Percentiles rank a stretch among this genome's conserved stretches.
Evolutionary conservation across 2,113 vertebrate species (phyloP).

Genomic region (Tenebrosternarchus preto): DNA sequence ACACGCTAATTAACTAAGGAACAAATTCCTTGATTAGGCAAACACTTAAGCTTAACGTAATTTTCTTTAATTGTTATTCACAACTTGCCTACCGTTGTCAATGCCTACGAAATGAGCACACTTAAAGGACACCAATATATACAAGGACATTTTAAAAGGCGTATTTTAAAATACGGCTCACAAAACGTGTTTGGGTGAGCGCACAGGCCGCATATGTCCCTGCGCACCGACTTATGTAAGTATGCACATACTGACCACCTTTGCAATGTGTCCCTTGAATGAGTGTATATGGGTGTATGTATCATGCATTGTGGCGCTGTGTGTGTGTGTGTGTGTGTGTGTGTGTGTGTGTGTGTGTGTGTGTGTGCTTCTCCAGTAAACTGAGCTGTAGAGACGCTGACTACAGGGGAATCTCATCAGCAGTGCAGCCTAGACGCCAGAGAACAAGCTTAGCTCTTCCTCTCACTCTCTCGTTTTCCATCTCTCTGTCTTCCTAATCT

Average conservation of each 20-base stretch:
- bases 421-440: slow-evolving; percentile 73
- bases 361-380: slow-evolving; percentile 62
- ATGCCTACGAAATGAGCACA: neutral
- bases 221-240: neutral
- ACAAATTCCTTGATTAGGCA: neutral
- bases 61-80: neutral
- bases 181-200: neutral
- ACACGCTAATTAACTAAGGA: neutral
- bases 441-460: slow-evolving; percentile 66
- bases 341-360: slow-evolving; percentile 53
- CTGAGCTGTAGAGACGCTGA: slow-evolving; percentile 77
- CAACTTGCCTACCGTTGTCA: neutral
- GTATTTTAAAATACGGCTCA: neutral
- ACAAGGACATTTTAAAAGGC: neutral
- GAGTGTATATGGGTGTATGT: slow-evolving; percentile 40
- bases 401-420: slow-evolving; percentile 74
- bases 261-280: slow-evolving; percentile 14
- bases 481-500: slow-evolving; percentile 39
- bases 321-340: slow-evolving; percentile 57
- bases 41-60: neutral
- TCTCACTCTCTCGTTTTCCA: slow-evolving; percentile 48
- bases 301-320: slow-evolving; percentile 54
- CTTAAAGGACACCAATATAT: neutral
- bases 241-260: slow-evolving; percentile 11
- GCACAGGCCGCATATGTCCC: neutral